A percentile compares a stretch with the other conserved stretches of the same genome.
Conservation (phyloP, 2,113 vertebrate genomes). For the Thunnus thynnus region DNA sequence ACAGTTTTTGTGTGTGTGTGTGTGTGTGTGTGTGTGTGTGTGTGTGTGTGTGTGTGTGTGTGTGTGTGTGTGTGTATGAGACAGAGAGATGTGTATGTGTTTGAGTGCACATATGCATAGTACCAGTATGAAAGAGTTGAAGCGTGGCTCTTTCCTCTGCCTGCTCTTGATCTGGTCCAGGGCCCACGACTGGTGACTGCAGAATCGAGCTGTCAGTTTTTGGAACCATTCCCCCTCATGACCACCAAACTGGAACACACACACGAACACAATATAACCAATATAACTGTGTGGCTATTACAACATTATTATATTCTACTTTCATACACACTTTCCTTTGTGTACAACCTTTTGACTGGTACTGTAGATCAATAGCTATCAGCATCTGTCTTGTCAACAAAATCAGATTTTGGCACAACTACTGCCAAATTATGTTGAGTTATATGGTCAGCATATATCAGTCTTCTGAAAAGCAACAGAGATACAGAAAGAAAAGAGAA, state of each 20-base stretch:
- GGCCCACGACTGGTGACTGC: slow-evolving; percentile 92
- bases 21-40: not conserved
- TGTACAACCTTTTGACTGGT: no score
- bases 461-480: not conserved
- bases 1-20: not conserved
- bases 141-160: slow-evolving; percentile 90
- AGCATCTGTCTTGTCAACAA: not conserved
- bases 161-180: slow-evolving; percentile 91
- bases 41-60: not conserved
- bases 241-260: slow-evolving; percentile 86
- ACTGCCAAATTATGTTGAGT: not conserved
- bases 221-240: slow-evolving; percentile 93
- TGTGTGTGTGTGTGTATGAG: not conserved
- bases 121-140: slow-evolving; percentile 90
- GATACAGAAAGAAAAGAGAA: not conserved
- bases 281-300: not conserved
- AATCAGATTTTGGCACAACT: not conserved
- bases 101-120: no score
- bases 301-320: not conserved
- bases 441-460: not conserved
- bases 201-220: slow-evolving; percentile 93
- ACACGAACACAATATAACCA: slow-evolving; percentile 11
- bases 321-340: not conserved
- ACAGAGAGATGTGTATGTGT: not conserved
- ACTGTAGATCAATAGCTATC: not conserved